Evolutionary conservation across 2,888 invertebrate genomes (phyloP).

Genomic region (Aproaerema taeniolella): DNA sequence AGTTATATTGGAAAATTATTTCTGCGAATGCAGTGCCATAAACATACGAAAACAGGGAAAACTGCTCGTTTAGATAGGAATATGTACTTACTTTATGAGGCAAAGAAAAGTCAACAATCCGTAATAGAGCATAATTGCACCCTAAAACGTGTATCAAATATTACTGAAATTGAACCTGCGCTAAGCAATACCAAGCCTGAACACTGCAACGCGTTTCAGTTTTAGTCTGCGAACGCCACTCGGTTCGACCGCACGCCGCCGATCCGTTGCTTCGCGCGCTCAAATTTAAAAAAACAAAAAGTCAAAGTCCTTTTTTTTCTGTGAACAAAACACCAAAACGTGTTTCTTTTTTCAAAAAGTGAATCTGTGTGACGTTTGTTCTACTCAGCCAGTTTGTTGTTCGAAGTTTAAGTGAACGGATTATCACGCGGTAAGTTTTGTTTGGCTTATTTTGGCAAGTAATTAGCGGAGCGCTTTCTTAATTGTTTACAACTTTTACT

Average conservation of each 20-base stretch:
- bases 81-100: too few species aligned
- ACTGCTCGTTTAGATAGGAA: too few species aligned
- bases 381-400: slow-evolving; percentile 1
- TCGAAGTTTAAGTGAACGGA: background rate
- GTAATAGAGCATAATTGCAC: too few species aligned
- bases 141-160: background rate
- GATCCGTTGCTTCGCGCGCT: background rate
- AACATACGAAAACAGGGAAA: too few species aligned
- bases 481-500: too few species aligned
- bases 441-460: background rate
- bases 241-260: background rate
- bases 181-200: background rate
- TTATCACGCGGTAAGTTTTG: background rate
- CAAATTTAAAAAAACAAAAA: background rate
- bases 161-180: background rate
- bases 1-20: too few species aligned
- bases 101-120: too few species aligned
- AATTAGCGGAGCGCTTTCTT: too few species aligned
- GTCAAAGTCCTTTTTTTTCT: background rate
- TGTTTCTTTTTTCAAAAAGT: background rate
- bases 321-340: background rate
- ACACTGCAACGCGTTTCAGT: background rate
- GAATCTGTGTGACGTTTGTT: background rate
- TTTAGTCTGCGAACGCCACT: background rate
- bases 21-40: too few species aligned